These are phyloP conservation scores for Pheosia tremula DNA, from an alignment of 2,888 invertebrate species.

Conservation along the genomic window DNA sequence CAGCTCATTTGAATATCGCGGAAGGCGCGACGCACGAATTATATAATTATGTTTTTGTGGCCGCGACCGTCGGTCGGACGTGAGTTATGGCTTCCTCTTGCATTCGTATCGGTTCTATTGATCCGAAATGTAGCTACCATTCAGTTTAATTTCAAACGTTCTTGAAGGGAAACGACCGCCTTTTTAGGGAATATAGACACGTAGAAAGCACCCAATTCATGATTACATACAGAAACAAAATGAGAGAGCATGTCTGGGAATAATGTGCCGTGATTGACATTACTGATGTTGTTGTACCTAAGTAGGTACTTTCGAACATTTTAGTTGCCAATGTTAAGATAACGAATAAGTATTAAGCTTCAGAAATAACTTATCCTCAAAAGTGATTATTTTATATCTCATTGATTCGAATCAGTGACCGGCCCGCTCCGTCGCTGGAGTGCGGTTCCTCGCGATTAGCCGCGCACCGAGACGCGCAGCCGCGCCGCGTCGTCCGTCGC, in stretches of 20 bases:
- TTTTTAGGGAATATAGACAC: not conserved
- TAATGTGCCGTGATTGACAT: too few species aligned
- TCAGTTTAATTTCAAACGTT: not conserved
- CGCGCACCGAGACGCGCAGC: slow-evolving; percentile 2
- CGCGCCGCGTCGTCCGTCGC: slow-evolving; percentile 8
- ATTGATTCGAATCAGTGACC: not conserved
- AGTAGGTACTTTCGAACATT: too few species aligned
- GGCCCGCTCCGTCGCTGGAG: not conserved
- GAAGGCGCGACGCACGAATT: slow-evolving; percentile 42
- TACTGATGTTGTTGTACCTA: too few species aligned
- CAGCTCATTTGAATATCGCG: slow-evolving; percentile 49
- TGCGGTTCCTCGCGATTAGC: slow-evolving; percentile 1
- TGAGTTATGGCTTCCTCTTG: slow-evolving; percentile 19
- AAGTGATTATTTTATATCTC: not conserved
- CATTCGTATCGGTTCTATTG: not conserved
- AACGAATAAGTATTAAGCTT: too few species aligned
- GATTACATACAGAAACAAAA: not conserved
- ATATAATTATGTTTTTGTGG: slow-evolving; percentile 59
- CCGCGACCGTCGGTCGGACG: slow-evolving; percentile 1
- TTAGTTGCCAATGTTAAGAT: too few species aligned
- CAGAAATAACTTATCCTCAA: too few species aligned
- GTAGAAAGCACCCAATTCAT: not conserved
- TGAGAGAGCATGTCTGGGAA: too few species aligned
- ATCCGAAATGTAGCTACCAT: not conserved
- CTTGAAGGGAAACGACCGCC: not conserved